A percentile compares a stretch with the other conserved stretches of the same genome.
phyloP scores from a whole-genome alignment of 1,140 invertebrate species.

The Holotrichia oblita region DNA sequence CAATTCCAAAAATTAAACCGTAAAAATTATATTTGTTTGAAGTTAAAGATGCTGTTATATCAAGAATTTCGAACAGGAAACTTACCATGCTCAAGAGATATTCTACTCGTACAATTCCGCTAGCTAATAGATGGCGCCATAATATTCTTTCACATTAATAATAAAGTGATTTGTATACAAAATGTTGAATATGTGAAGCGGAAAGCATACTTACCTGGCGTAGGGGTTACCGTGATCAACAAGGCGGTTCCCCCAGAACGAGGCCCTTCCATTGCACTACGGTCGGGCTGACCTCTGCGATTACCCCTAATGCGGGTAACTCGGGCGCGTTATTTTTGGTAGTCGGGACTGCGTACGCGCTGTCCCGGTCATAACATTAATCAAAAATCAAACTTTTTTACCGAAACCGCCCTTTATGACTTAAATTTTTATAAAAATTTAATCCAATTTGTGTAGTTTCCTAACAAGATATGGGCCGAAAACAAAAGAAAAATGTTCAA shows the following conservation, averaged over 20 bases:
- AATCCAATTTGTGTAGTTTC: too few relatives aligned
- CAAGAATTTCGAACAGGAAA: too few relatives aligned
- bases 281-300: conserved; percentile 40
- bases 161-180: not conserved
- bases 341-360: conserved; percentile 40
- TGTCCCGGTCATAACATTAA: conserved; percentile 37
- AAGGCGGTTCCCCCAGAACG: conserved; percentile 40
- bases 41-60: too few relatives aligned
- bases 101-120: too few relatives aligned
- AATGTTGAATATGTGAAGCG: not conserved
- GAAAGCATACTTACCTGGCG: conserved; percentile 39
- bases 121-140: not conserved
- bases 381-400: too few relatives aligned
- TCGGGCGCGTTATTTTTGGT: conserved; percentile 39
- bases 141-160: not conserved
- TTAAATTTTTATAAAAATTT: too few relatives aligned
- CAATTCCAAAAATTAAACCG: too few relatives aligned
- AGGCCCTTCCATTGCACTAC: conserved; percentile 40
- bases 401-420: too few relatives aligned
- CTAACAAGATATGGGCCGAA: too few relatives aligned
- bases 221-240: conserved; percentile 38
- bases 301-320: conserved; percentile 41
- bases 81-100: too few relatives aligned
- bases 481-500: too few relatives aligned
- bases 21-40: too few relatives aligned